Conservation (phyloP, 2,888 invertebrate genomes). For the Galerucella pusilla region DNA sequence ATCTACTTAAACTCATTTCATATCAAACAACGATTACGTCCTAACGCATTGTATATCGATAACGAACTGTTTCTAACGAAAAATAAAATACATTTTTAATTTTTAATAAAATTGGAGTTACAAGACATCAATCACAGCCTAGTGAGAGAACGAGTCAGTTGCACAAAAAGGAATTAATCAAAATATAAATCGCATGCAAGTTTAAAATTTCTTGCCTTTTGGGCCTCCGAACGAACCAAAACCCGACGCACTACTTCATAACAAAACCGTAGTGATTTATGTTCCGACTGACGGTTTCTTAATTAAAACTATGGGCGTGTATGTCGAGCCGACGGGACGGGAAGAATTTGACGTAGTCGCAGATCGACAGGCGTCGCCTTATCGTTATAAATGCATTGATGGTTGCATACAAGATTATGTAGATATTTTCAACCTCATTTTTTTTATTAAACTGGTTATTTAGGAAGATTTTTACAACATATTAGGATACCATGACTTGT, state of each 20-base stretch:
- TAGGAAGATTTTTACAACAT: no score
- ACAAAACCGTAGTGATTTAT: constrained; percentile 51
- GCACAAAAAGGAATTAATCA: constrained; percentile 42
- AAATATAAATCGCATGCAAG: constrained; percentile 43
- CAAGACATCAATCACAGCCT: constrained; percentile 37
- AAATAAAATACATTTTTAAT: constrained; percentile 29
- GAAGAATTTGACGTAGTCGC: background rate
- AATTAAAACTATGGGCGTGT: constrained; percentile 47
- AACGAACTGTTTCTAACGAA: constrained; percentile 7
- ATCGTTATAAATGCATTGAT: background rate
- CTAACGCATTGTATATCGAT: background rate
- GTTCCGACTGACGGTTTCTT: constrained; percentile 50
- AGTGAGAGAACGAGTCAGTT: constrained; percentile 26
- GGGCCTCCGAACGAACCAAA: constrained; percentile 9
- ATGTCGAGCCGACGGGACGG: constrained; percentile 20
- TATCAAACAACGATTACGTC: no score
- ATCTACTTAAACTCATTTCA: no score
- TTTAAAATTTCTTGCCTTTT: constrained; percentile 35
- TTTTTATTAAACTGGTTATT: no score
- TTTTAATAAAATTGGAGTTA: constrained; percentile 43
- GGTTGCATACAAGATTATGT: background rate
- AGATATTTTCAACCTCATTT: background rate
- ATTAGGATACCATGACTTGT: no score
- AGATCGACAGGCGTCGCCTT: background rate
- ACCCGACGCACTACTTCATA: constrained; percentile 38